Conservation (phyloP, 2,113 vertebrate species). For the Caloenas nicobarica region DNA sequence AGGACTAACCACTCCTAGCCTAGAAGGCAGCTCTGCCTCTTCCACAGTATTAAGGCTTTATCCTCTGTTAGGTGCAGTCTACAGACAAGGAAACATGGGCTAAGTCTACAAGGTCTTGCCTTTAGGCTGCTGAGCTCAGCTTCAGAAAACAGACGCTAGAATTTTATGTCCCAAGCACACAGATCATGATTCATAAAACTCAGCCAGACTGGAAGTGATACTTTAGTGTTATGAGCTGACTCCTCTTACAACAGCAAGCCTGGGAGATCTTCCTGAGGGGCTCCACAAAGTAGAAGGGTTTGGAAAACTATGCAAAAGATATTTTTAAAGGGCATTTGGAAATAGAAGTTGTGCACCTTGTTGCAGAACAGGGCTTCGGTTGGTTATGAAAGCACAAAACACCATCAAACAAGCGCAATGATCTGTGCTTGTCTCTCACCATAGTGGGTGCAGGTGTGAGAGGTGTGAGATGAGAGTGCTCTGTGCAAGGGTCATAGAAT, state of each 20-base stretch:
- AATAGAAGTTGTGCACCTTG: background rate
- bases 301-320: background rate
- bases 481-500: background rate
- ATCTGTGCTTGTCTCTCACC: background rate
- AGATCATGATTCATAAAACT: accelerated
- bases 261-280: background rate
- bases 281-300: background rate
- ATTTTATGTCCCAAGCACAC: background rate
- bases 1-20: background rate
- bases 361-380: background rate
- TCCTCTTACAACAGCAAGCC: background rate
- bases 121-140: background rate
- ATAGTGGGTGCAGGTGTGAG: background rate
- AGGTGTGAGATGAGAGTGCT: background rate
- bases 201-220: background rate
- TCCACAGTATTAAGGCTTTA: background rate
- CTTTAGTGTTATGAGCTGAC: background rate
- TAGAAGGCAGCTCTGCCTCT: background rate
- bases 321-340: background rate
- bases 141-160: background rate
- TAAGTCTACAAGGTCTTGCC: background rate
- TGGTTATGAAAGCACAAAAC: background rate
- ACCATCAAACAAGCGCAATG: too few species aligned
- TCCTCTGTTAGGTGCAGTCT: background rate
- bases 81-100: background rate